Evolutionary conservation across 2,797 vertebrate species (phyloP), one percentile per base, ranked within the genome.

Genomic region (Adrianichthys oophorus): DNA sequence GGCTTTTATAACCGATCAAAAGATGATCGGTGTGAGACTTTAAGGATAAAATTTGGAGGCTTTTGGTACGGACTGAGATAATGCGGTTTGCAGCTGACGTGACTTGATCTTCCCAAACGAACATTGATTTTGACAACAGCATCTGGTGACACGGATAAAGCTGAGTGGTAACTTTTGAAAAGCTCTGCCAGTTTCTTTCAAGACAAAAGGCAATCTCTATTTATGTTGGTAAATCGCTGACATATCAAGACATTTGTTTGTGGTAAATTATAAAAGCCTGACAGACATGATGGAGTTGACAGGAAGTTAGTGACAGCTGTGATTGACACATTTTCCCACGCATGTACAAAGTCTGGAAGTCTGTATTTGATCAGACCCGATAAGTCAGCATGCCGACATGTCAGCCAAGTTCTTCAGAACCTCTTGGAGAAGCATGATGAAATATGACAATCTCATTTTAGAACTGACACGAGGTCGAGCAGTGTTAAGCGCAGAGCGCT

Each of bases 261-360:
- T 32, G 49, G 26, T 15, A 53, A 26, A 57, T 49, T 23, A 58
- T 53, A 14, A 64, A 62, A 54, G 17, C 24, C 19, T 67, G 17
- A 17, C 56, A 62, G 66, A 55, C 32, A 17, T 0, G 19, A 52
- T 51, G 29, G 68, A 43, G 48, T 49, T 48, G 47, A 56, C 15
- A 40, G 47, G 59, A 24, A 37, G 52, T 52, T 44, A n/a, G 17
- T 68, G 75, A 80, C 79, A 79, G 77, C 64, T 70, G 41, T 85
- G 85, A 90, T 49, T 83, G 86, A 86, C 85, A 44, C 48, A 52
- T 62, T 56, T 23, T 62, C 63, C 41, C 23, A 62, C 72, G 55
- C 56, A 58, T 47, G 59, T 44, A 18, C 44, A 45, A 58, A 59
- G 61, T 67, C 42, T 40, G 26, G 37, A 52, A 46, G 63, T 52